Percentiles rank a stretch among this genome's conserved stretches.
phyloP scores from a whole-genome alignment of 1,140 invertebrate genomes.

The Formica selysi region DNA sequence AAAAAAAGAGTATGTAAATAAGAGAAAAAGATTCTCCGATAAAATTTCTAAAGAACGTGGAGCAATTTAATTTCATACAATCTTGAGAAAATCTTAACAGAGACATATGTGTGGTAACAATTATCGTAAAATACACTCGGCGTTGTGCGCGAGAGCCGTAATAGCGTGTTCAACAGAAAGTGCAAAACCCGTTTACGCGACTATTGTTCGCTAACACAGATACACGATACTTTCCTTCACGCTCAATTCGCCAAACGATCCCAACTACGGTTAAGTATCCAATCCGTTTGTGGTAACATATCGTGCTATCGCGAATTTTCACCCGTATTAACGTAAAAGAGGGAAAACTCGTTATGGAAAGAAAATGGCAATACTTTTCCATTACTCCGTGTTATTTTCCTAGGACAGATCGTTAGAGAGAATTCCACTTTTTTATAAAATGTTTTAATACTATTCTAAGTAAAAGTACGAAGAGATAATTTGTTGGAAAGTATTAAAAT shows the following conservation, averaged over 20 bases:
- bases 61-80: background rate
- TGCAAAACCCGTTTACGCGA: slow-evolving; percentile 25
- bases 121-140: slow-evolving; percentile 27
- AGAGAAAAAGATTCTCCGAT: background rate
- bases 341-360: slow-evolving; percentile 6
- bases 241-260: slow-evolving; percentile 38
- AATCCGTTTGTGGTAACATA: slow-evolving; percentile 44
- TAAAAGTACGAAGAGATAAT: background rate
- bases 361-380: background rate
- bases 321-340: background rate
- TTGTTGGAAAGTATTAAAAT: background rate
- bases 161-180: slow-evolving; percentile 26
- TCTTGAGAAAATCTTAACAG: background rate
- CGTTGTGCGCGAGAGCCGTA: background rate
- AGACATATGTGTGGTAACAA: slow-evolving; percentile 11
- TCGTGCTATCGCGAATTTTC: slow-evolving; percentile 25
- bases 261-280: slow-evolving; percentile 31
- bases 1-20: background rate
- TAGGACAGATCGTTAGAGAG: background rate
- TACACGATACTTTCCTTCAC: slow-evolving; percentile 20
- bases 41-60: background rate
- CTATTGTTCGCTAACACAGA: slow-evolving; percentile 16
- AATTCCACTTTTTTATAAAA: slow-evolving; percentile 12
- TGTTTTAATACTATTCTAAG: background rate
- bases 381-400: background rate